These are phyloP conservation scores for Timandra comae DNA, from an alignment of 2,888 invertebrate species.

Conservation along the genomic window DNA sequence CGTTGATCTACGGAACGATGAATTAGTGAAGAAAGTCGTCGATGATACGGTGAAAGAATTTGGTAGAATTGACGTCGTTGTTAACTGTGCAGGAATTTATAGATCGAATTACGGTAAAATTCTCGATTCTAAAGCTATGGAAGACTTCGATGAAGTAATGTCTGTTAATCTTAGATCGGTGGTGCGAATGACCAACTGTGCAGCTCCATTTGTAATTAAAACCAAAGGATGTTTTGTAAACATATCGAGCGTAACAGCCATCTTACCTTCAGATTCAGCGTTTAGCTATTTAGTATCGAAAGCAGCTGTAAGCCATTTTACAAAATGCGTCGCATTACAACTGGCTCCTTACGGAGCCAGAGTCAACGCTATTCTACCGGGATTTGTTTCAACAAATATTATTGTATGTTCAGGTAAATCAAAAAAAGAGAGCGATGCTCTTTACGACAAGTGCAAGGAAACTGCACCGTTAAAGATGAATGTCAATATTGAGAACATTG, in stretches of 20 bases:
- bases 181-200: conserved; percentile 28
- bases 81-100: conserved; percentile 36
- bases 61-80: conserved; percentile 35
- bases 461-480: conserved; percentile 19
- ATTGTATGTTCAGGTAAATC: conserved; percentile 17
- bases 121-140: conserved; percentile 25
- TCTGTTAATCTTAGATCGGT: conserved; percentile 35
- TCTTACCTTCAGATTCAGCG: conserved; percentile 7
- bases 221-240: conserved; percentile 37
- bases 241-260: conserved; percentile 30
- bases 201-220: conserved; percentile 24
- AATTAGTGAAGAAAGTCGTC: conserved; percentile 27
- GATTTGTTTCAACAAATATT: conserved; percentile 72
- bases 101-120: conserved; percentile 15
- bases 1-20: conserved; percentile 31
- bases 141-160: conserved; percentile 30
- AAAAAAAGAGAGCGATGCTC: conserved; percentile 19
- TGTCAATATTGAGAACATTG: conserved; percentile 31
- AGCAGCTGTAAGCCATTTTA: conserved; percentile 84
- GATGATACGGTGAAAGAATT: conserved; percentile 26
- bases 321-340: conserved; percentile 82
- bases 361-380: conserved; percentile 84
- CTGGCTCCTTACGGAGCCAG: conserved; percentile 75
- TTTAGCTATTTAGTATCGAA: conserved; percentile 80
- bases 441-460: conserved; percentile 9